A percentile compares a stretch with the other conserved stretches of the same genome.
Evolutionary conservation across 2,113 vertebrate species (phyloP).

Genomic region (Lasiurus cinereus): DNA sequence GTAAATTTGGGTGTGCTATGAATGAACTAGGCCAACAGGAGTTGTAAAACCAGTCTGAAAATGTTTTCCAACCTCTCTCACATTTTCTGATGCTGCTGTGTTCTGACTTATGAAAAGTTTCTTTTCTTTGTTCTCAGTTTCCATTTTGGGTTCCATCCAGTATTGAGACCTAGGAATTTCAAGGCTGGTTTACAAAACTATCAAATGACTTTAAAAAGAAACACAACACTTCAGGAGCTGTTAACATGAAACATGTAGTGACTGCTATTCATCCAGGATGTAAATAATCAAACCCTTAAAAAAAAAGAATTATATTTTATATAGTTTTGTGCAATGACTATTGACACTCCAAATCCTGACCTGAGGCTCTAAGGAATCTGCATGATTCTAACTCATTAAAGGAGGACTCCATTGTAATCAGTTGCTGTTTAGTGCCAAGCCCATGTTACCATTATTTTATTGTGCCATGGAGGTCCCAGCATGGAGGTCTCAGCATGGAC

Average conservation of each 20-base stretch:
- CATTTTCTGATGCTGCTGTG: conserved; percentile 31
- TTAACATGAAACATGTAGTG: conserved; percentile 40
- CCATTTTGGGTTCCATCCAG: conserved; percentile 57
- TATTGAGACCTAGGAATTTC: conserved; percentile 55
- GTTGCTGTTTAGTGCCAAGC: neutral
- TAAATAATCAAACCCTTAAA: conserved; percentile 22
- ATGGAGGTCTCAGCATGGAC: neutral
- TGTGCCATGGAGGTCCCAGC: neutral
- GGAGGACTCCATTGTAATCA: conserved; percentile 24
- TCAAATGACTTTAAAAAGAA: neutral
- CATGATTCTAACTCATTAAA: neutral
- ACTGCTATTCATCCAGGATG: conserved; percentile 46
- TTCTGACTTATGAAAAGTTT: conserved; percentile 69
- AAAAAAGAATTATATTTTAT: conserved; percentile 7
- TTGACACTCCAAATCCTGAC: conserved; percentile 21
- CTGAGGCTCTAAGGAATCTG: neutral
- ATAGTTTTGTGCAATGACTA: conserved; percentile 10
- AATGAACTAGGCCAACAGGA: conserved; percentile 56
- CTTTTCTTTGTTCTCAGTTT: conserved; percentile 73
- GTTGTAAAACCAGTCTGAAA: conserved; percentile 71
- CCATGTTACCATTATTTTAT: neutral
- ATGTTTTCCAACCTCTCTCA: conserved; percentile 54
- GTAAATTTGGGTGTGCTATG: conserved; percentile 52
- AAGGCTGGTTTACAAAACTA: conserved; percentile 62
- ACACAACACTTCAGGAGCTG: neutral